A percentile compares a stretch with the other conserved stretches of the same genome.
Conservation (phyloP, 2,113 vertebrate genomes). For the Rousettus leschenaultii region DNA sequence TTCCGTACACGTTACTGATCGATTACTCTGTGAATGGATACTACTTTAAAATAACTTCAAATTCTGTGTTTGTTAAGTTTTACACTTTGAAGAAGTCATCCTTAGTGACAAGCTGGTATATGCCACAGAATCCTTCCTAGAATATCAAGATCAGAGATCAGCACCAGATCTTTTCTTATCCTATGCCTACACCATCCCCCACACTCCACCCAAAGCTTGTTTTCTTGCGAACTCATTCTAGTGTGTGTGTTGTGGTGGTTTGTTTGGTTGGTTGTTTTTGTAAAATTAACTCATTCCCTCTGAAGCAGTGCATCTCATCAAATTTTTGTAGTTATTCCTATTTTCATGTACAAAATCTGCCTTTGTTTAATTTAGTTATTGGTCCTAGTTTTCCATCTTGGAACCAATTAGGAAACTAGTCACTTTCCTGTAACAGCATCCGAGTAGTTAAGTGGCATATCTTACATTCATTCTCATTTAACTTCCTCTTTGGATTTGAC, state of each 20-base stretch:
- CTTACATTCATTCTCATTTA: background rate
- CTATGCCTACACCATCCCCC: rapidly evolving
- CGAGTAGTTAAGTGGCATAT: background rate
- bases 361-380: background rate
- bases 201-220: background rate
- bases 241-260: background rate
- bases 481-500: background rate
- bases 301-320: background rate
- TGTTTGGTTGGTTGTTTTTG: background rate
- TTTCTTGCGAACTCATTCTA: background rate
- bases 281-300: background rate
- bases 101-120: background rate
- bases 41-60: background rate
- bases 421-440: background rate
- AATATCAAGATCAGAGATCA: background rate
- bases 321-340: background rate
- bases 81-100: background rate
- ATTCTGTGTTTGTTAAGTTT: background rate
- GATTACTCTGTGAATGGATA: background rate
- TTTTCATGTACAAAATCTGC: background rate
- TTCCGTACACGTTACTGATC: background rate
- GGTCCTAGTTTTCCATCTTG: background rate
- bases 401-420: background rate
- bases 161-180: background rate
- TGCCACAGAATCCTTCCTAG: background rate